Evolutionary conservation across 2,797 vertebrate species (phyloP).

Genomic region (Streptopelia turtur): DNA sequence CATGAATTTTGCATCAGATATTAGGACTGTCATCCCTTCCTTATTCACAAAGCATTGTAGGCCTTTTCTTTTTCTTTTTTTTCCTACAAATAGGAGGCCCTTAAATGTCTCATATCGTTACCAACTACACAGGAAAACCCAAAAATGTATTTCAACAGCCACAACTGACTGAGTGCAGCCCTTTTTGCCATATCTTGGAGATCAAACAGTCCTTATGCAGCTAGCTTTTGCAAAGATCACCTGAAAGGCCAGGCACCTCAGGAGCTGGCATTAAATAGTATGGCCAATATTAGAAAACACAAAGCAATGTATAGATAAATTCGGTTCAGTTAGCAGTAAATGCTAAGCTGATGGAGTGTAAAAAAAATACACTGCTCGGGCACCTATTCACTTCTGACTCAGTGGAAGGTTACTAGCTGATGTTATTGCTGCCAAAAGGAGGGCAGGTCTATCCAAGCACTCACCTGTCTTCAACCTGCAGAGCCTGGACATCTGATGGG

Average conservation of each 20-base stretch:
- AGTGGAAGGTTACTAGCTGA: not conserved
- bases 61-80: not conserved
- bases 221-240: not conserved
- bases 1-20: not conserved
- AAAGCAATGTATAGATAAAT: not conserved
- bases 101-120: not conserved
- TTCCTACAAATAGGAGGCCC: not conserved
- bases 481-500: accelerated
- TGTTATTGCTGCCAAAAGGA: not conserved
- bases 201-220: not conserved
- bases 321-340: not conserved
- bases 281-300: not conserved
- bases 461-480: not conserved
- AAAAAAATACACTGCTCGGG: not conserved
- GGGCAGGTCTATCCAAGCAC: accelerated
- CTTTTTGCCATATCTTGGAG: not conserved
- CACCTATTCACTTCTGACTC: not conserved
- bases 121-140: not conserved
- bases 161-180: not conserved
- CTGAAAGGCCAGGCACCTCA: not conserved
- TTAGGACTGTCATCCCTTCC: not conserved
- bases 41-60: not conserved
- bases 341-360: not conserved
- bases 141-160: not conserved
- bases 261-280: not conserved